Evolutionary conservation across 30 jellyfish, hydroid and myxozoan genomes (phyloP).

Genomic region (Hydra vulgaris): DNA sequence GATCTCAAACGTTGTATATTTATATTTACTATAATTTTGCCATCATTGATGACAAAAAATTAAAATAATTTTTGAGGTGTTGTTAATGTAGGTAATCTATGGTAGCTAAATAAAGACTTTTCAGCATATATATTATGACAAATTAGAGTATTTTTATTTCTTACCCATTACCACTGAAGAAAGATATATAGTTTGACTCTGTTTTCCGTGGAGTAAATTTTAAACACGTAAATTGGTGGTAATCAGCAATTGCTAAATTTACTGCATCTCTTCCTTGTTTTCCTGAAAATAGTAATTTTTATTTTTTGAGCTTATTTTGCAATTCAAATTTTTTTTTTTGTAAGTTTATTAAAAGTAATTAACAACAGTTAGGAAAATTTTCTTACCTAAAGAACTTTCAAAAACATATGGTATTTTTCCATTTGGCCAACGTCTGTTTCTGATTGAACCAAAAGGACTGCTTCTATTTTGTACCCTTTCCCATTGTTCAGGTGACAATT

Average conservation of each 20-base stretch:
- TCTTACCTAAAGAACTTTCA: background rate
- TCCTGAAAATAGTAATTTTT: background rate
- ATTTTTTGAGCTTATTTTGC: background rate
- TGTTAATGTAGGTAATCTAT: too few species aligned
- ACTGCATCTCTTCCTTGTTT: background rate
- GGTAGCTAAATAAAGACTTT: too few species aligned
- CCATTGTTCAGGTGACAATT: conserved; percentile 15
- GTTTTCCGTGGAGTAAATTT: conserved; percentile 2
- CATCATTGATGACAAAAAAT: too few species aligned
- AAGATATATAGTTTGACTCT: conserved; percentile 14
- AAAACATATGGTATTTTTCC: conserved; percentile 12
- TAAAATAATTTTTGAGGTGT: too few species aligned
- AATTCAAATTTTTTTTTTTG: background rate
- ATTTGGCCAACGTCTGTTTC: conserved; percentile 8
- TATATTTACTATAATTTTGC: too few species aligned
- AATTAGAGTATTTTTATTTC: too few species aligned
- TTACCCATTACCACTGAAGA: conserved; percentile 13
- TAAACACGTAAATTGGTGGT: conserved; percentile 16
- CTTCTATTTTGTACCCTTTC: background rate
- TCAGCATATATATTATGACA: too few species aligned
- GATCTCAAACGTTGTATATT: too few species aligned
- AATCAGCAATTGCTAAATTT: conserved; percentile 5
- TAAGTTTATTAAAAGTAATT: background rate
- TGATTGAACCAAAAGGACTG: conserved; percentile 22
- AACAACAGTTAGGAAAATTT: background rate